These are phyloP conservation scores for Cheilosia variabilis DNA, from an alignment of 2,888 invertebrate genomes.

Conservation along the genomic window DNA sequence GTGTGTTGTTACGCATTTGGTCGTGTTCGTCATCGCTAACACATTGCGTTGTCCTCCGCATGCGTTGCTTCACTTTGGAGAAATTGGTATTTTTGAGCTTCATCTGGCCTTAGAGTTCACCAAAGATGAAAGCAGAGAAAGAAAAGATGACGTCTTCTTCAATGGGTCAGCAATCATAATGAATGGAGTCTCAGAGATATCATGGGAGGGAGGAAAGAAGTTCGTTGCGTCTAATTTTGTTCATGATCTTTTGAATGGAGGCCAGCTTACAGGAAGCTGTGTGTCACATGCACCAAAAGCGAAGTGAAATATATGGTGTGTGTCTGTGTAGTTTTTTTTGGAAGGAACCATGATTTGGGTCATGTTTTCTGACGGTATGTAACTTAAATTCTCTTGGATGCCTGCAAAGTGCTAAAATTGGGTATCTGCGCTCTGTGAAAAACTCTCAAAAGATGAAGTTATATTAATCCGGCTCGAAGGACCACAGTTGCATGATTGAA, in stretches of 20 bases:
- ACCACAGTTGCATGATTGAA: no score
- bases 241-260: conserved; percentile 32
- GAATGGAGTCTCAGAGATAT: conserved; percentile 34
- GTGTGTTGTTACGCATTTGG: conserved; percentile 52
- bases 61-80: conserved; percentile 51
- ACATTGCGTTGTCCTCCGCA: conserved; percentile 19
- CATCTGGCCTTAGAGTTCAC: conserved; percentile 40
- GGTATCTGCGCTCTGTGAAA: no score
- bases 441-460: no score
- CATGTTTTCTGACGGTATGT: no score
- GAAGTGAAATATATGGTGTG: conserved; percentile 52
- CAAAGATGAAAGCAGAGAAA: conserved; percentile 57
- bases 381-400: no score
- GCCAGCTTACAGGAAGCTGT: conserved; percentile 61
- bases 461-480: no score
- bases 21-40: conserved; percentile 41
- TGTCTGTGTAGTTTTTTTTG: neutral
- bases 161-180: conserved; percentile 67
- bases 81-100: conserved; percentile 44
- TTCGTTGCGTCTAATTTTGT: conserved; percentile 22
- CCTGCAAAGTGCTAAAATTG: no score
- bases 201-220: neutral
- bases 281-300: conserved; percentile 48
- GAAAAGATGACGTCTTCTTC: conserved; percentile 39
- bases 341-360: neutral